Evolutionary conservation across 2,888 invertebrate genomes (phyloP).

Genomic region (Cordilura impudica): DNA sequence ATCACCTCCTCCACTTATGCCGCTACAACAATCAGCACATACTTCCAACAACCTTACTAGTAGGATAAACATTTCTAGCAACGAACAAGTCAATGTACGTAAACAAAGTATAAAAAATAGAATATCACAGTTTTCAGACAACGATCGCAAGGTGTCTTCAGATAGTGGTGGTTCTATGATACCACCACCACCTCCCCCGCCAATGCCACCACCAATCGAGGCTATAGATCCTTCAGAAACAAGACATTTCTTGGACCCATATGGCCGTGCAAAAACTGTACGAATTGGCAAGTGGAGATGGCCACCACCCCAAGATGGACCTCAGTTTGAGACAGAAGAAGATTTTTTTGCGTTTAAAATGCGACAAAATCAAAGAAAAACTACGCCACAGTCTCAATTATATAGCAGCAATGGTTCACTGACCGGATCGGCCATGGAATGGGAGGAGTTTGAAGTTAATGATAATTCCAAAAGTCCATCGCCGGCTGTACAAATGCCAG

Average conservation of each 20-base stretch:
- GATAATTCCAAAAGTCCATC: slow-evolving; percentile 78
- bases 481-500: slow-evolving; percentile 65
- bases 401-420: slow-evolving; percentile 74
- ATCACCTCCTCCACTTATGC: slow-evolving; percentile 71
- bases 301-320: slow-evolving; percentile 91
- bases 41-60: slow-evolving; percentile 53
- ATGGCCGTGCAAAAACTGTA: slow-evolving; percentile 95
- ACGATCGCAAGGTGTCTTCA: slow-evolving; percentile 76
- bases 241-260: slow-evolving; percentile 91
- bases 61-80: slow-evolving; percentile 78
- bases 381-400: slow-evolving; percentile 84
- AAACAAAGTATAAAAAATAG: slow-evolving; percentile 74
- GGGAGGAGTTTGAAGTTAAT: slow-evolving; percentile 90
- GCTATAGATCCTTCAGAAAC: slow-evolving; percentile 89
- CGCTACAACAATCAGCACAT: slow-evolving; percentile 73
- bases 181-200: slow-evolving; percentile 88
- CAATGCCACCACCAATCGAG: slow-evolving; percentile 92
- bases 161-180: slow-evolving; percentile 78
- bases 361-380: slow-evolving; percentile 88
- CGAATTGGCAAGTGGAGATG: slow-evolving; percentile 97
- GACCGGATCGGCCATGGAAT: slow-evolving; percentile 82
- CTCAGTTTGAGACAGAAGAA: slow-evolving; percentile 86
- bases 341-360: slow-evolving; percentile 93
- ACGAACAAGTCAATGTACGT: slow-evolving; percentile 66
- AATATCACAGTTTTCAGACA: slow-evolving; percentile 71